Evolutionary conservation across 2,113 vertebrate genomes (phyloP).

Genomic region (Tauraco erythrolophus): DNA sequence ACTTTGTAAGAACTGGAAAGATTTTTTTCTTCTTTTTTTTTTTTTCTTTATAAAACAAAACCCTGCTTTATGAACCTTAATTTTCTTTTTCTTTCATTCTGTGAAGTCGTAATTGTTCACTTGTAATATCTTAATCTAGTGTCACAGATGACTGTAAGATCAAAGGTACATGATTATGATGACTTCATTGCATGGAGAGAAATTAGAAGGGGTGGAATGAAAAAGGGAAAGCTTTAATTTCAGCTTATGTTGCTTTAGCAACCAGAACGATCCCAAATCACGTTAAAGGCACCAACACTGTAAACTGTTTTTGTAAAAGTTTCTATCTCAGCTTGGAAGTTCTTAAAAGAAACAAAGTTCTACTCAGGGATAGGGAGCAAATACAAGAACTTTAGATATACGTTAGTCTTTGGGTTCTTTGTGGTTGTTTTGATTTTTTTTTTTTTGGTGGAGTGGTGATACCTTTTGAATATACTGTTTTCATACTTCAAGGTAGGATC

Average conservation of each 20-base stretch:
- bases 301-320: conserved; percentile 9
- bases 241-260: conserved; percentile 62
- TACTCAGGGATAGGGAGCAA: not conserved
- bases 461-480: not conserved
- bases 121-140: conserved; percentile 63
- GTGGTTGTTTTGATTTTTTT: not conserved
- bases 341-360: conserved; percentile 8
- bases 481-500: not conserved
- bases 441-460: not conserved
- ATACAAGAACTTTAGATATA: not conserved
- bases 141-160: conserved; percentile 65
- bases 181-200: conserved; percentile 53
- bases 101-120: conserved; percentile 66
- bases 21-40: not conserved
- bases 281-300: conserved; percentile 25
- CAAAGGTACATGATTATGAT: conserved; percentile 59
- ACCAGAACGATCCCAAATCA: conserved; percentile 47
- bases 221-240: conserved; percentile 45
- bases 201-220: conserved; percentile 50
- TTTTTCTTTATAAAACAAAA: conserved; percentile 58
- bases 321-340: not conserved
- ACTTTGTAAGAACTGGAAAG: conserved; percentile 15
- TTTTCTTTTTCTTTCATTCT: conserved; percentile 63
- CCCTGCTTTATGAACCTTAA: conserved; percentile 38
- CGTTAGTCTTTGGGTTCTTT: not conserved